Conservation (phyloP, 2,113 vertebrate genomes). For the Sigmodon hispidus region DNA sequence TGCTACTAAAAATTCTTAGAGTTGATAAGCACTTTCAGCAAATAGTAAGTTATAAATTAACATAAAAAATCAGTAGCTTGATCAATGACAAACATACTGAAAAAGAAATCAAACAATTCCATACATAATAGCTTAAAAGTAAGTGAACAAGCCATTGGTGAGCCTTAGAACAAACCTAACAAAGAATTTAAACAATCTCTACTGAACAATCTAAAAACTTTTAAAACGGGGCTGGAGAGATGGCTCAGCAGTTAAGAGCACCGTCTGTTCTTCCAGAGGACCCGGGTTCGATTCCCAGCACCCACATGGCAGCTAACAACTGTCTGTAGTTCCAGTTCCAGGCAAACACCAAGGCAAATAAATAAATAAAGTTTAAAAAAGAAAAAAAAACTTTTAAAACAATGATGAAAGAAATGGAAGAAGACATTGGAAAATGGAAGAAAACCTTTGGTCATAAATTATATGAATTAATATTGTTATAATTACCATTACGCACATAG, state of each 20-base stretch:
- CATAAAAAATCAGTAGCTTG: not conserved
- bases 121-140: not conserved
- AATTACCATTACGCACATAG: not conserved
- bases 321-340: too few species aligned
- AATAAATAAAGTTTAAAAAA: too few species aligned
- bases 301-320: too few species aligned
- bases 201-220: not conserved
- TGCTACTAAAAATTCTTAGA: not conserved
- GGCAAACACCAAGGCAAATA: too few species aligned
- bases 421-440: not conserved
- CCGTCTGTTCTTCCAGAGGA: too few species aligned
- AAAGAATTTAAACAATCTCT: not conserved
- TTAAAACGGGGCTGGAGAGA: too few species aligned
- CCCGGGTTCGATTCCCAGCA: too few species aligned
- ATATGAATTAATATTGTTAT: not conserved
- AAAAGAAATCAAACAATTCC: not conserved
- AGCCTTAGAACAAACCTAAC: not conserved
- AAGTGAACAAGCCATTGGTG: not conserved
- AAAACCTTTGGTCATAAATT: not conserved
- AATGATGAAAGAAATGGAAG: not conserved
- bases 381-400: not conserved
- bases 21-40: not conserved
- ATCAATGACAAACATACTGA: not conserved
- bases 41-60: not conserved
- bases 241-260: too few species aligned